These are phyloP conservation scores for Enteromius treurensis DNA, from an alignment of 2,797 vertebrate genomes.

Conservation along the genomic window DNA sequence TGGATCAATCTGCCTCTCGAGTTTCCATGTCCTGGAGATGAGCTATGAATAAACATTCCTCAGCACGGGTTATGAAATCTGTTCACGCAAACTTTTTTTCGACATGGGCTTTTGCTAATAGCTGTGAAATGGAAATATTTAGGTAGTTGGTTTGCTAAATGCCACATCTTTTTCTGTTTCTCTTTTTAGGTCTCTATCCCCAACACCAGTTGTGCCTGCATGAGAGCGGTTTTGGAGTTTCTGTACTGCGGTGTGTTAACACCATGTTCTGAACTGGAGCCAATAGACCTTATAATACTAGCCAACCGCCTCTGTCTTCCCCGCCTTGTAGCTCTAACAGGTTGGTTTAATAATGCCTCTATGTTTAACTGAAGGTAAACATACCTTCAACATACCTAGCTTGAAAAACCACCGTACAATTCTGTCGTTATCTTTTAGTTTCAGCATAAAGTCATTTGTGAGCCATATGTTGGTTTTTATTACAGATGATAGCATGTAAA, in stretches of 20 bases:
- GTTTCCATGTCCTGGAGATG: constrained; percentile 54
- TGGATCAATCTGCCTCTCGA: constrained; percentile 49
- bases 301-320: constrained; percentile 89
- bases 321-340: constrained; percentile 87
- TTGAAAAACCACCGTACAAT: neutral
- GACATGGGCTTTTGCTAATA: neutral
- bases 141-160: neutral
- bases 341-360: constrained; percentile 64
- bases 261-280: constrained; percentile 80
- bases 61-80: constrained; percentile 33
- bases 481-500: neutral
- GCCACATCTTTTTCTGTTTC: constrained; percentile 8
- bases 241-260: constrained; percentile 86
- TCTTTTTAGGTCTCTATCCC: constrained; percentile 83
- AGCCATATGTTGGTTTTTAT: constrained; percentile 6
- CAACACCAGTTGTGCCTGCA: constrained; percentile 82
- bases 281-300: constrained; percentile 85
- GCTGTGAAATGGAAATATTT: neutral
- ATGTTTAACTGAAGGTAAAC: neutral
- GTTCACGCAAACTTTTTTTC: constrained; percentile 27
- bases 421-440: neutral
- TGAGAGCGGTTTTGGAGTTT: constrained; percentile 87
- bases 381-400: no score
- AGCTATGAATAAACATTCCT: constrained; percentile 56
- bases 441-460: neutral